A percentile compares a stretch with the other conserved stretches of the same genome.
phyloP scores from a whole-genome alignment of 1,140 invertebrate species.

The Teleopsis dalmanni region DNA sequence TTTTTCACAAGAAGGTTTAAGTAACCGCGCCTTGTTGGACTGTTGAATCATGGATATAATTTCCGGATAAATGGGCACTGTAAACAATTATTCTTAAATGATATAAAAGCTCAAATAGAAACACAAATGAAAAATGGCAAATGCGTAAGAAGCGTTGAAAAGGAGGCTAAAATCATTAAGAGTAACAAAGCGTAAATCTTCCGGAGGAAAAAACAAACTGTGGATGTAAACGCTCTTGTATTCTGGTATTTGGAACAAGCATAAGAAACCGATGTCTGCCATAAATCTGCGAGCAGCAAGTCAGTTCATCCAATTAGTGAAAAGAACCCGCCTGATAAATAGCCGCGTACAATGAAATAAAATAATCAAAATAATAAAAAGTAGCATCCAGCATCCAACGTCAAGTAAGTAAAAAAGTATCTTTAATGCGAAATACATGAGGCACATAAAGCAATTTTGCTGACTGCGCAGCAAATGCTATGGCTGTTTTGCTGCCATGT shows the following conservation, averaged over 20 bases:
- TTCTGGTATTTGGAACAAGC: neutral
- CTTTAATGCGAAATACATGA: no score
- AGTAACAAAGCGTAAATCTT: conserved; percentile 8
- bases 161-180: neutral
- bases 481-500: no score
- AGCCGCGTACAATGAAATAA: neutral
- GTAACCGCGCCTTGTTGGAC: no score
- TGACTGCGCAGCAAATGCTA: no score
- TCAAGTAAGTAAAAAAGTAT: neutral
- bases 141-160: neutral
- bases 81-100: no score
- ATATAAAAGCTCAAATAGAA: conserved; percentile 3
- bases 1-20: neutral
- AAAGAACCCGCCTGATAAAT: conserved; percentile 9
- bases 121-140: conserved; percentile 8
- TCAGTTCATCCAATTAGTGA: conserved; percentile 11
- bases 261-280: neutral
- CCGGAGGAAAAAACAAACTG: no score
- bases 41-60: no score
- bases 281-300: conserved; percentile 8
- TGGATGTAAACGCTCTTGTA: neutral
- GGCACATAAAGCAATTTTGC: no score
- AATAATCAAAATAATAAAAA: neutral
- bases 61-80: no score
- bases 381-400: neutral